Base-by-base conservation (phyloP, 2,113 vertebrate genomes). In the Circaetus gallicus region DNA sequence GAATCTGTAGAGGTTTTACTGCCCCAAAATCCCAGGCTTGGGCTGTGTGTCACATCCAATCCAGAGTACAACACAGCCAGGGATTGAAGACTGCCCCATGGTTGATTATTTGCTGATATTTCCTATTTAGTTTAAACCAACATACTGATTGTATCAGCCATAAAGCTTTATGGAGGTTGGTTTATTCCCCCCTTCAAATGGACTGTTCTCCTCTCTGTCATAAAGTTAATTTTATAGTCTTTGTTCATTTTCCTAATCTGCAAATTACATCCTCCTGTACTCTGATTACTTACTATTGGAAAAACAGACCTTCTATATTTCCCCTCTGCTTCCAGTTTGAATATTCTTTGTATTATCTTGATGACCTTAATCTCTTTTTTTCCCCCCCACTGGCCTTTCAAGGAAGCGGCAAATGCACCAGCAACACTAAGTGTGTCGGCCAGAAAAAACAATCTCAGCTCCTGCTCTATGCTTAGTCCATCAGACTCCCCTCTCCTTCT, bases 161-260 rank as follows among this genome's bases (percentile, higher is more conserved):
- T 92, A 95, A 92, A 81, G 91, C 83, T 94, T 96, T 97, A 89
- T 90, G 53, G 59, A 84, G 80, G 90, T 71, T 96, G 78, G 92
- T 93, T 90, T 95, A 89, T 97, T 91, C 94, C 90, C 65, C 89
- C 67, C 47, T 82, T 85, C 65, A 58, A 92, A 88, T 79, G 77
- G 96, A 97, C 52, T 95, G 56, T 63, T 94, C 90, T 89, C n/a
- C 70, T 94, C 72, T 93, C 81, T 91, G 91, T 96, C 98, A 96
- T 98, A 97, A 98, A 98, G 97, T 98, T 98, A 98, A 98, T 98
- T 98, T 98, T 98, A 98, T 97, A 94, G 96, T 93, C 98, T 98
- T 98, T 98, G 98, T 98, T 98, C 98, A 96, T 96, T 98, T 97
- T 98, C 96, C 97, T 98, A 98, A 98, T 98, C 98, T 98, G 97